Evolutionary conservation across 2,113 vertebrate genomes (phyloP).

Genomic region (Lycaon pictus): DNA sequence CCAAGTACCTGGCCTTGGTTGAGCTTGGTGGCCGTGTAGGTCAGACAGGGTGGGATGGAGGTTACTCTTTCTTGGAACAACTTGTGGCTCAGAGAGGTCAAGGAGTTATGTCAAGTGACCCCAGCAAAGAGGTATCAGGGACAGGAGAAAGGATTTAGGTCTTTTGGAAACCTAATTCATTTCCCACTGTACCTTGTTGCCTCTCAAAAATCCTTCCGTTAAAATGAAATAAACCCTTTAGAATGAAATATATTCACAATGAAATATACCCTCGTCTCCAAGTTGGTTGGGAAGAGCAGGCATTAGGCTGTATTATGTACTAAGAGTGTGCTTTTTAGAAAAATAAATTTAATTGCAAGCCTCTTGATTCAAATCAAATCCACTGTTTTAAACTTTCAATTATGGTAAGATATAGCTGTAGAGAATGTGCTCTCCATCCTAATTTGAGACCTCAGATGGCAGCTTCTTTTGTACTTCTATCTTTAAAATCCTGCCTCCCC

Average conservation of each 20-base stretch:
- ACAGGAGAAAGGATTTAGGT: background rate
- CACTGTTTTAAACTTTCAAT: constrained; percentile 77
- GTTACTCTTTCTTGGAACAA: background rate
- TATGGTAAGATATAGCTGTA: constrained; percentile 63
- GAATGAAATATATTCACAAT: constrained; percentile 60
- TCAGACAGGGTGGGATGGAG: background rate
- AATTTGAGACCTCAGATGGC: constrained; percentile 68
- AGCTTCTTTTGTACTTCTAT: constrained; percentile 66
- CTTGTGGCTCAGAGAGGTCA: background rate
- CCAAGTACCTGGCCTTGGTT: background rate
- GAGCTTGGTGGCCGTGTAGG: background rate
- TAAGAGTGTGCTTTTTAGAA: constrained; percentile 71
- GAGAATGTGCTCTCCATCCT: constrained; percentile 66
- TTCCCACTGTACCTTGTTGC: background rate
- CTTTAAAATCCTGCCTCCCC: constrained; percentile 68
- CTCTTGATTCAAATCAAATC: constrained; percentile 73
- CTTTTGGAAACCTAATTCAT: background rate
- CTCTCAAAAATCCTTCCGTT: constrained; percentile 51
- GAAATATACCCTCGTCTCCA: constrained; percentile 54
- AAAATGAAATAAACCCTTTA: constrained; percentile 49
- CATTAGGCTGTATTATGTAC: constrained; percentile 63
- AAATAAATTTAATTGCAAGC: constrained; percentile 80
- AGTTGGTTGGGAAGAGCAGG: constrained; percentile 65
- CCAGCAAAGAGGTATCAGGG: background rate
- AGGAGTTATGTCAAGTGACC: background rate